Conservation (phyloP, 1,140 invertebrate genomes). For the Tetramorium alpestre region DNA sequence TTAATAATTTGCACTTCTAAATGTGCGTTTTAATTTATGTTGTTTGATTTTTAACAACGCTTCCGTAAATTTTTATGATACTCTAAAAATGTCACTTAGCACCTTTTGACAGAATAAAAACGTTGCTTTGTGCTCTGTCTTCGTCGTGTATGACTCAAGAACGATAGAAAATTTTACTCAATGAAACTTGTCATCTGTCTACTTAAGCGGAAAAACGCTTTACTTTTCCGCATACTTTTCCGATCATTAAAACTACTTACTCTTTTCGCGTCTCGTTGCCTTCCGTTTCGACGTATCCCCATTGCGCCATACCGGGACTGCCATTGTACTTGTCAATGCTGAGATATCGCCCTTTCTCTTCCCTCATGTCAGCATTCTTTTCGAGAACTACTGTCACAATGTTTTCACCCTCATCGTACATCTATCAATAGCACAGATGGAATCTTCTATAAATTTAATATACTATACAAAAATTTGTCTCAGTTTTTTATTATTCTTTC, state of each 20-base stretch:
- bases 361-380: constrained; percentile 80
- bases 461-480: neutral
- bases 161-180: neutral
- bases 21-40: neutral
- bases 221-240: neutral
- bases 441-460: neutral
- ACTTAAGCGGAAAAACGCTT: neutral
- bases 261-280: constrained; percentile 76
- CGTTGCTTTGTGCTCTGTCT: neutral
- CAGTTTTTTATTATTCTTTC: neutral
- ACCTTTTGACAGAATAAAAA: neutral
- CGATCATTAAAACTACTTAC: constrained; percentile 69
- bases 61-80: neutral
- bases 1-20: neutral
- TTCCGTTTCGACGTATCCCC: constrained; percentile 86
- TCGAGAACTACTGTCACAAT: constrained; percentile 86
- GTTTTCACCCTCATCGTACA: constrained; percentile 88
- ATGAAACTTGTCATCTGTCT: neutral
- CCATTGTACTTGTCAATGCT: constrained; percentile 87
- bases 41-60: constrained; percentile 15
- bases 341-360: constrained; percentile 82
- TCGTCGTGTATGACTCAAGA: neutral
- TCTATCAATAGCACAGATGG: constrained; percentile 78
- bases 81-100: constrained; percentile 7
- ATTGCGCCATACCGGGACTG: constrained; percentile 87